These are phyloP conservation scores for Liasis olivaceus DNA, from an alignment of 2,797 vertebrate species.

Conservation along the genomic window DNA sequence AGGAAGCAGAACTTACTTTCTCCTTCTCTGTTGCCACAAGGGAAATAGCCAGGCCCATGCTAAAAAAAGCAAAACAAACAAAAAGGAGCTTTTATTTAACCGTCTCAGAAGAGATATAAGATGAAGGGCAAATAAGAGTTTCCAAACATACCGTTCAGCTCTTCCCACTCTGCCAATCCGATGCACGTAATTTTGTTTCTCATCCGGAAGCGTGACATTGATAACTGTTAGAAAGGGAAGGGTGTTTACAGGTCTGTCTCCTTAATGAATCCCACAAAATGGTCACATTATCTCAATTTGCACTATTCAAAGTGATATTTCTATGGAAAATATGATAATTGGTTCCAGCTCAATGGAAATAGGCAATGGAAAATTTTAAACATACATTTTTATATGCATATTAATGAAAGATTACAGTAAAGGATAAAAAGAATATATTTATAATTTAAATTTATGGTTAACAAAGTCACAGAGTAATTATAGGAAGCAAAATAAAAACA, in stretches of 20 bases:
- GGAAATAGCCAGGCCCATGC: conserved; percentile 97
- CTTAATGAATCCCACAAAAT: neutral
- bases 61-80: conserved; percentile 58
- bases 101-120: neutral
- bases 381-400: neutral
- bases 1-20: conserved; percentile 79
- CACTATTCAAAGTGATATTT: neutral
- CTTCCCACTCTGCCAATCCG: conserved; percentile 96
- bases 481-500: neutral
- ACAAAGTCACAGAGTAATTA: neutral
- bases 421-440: neutral
- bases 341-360: neutral
- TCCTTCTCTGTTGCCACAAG: conserved; percentile 96
- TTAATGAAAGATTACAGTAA: neutral
- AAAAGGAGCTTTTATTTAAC: conserved; percentile 19
- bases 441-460: neutral
- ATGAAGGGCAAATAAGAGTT: accelerated
- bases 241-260: neutral
- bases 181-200: conserved; percentile 98
- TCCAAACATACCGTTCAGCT: conserved; percentile 85
- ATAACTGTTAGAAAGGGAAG: conserved; percentile 78
- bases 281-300: neutral
- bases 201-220: conserved; percentile 96
- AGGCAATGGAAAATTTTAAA: neutral
- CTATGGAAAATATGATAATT: neutral